Percentiles rank a stretch among this genome's conserved stretches.
These are phyloP conservation scores for Agapornis canus DNA, from an alignment of 2,797 vertebrate species.

Conservation along the genomic window DNA sequence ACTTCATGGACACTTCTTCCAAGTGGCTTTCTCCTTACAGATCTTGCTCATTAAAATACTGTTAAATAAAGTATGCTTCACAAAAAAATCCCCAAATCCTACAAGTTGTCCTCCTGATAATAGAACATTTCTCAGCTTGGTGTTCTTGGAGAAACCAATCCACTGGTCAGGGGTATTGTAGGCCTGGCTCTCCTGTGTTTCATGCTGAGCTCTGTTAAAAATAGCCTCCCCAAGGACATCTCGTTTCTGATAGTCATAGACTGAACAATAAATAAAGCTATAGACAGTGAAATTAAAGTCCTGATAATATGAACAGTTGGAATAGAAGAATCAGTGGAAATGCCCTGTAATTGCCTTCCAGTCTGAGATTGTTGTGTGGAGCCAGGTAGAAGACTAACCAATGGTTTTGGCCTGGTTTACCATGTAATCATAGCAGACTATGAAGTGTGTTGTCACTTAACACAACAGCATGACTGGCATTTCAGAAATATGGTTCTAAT, in stretches of 20 bases:
- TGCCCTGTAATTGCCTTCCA: not conserved
- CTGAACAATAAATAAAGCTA: not conserved
- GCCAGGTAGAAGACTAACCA: not conserved
- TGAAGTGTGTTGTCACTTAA: not conserved
- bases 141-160: not conserved
- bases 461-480: not conserved
- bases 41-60: not conserved
- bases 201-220: not conserved
- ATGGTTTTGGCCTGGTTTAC: not conserved
- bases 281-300: not conserved
- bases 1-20: not conserved
- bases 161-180: not conserved
- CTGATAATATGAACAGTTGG: not conserved
- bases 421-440: not conserved
- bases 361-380: not conserved
- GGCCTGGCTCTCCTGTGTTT: not conserved
- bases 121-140: not conserved
- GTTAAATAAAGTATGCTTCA: not conserved
- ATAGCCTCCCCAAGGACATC: not conserved
- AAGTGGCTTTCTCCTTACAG: not conserved
- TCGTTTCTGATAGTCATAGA: not conserved
- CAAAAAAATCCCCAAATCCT: accelerated
- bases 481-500: not conserved
- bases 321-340: not conserved
- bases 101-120: not conserved